phyloP scores from a whole-genome alignment of 2,113 vertebrate genomes.

The Pedionomus torquatus region DNA sequence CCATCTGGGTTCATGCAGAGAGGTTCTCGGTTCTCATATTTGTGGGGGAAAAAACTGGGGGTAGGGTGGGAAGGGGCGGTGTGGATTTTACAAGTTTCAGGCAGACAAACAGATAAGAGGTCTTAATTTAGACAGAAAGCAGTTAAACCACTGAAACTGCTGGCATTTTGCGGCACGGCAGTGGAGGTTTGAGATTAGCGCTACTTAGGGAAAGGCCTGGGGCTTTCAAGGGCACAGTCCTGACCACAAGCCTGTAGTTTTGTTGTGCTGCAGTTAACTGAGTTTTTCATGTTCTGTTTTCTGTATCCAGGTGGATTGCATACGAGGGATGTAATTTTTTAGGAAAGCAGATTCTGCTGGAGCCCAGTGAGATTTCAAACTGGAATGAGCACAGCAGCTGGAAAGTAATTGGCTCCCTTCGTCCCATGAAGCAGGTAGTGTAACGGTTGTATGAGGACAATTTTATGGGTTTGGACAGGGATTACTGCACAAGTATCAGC shows the following conservation, averaged over 20 bases:
- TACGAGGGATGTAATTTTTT: constrained; percentile 85
- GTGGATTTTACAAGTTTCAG: not conserved
- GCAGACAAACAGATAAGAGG: not conserved
- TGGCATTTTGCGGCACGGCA: not conserved
- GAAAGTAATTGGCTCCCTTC: constrained; percentile 84
- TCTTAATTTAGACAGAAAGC: not conserved
- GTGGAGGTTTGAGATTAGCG: not conserved
- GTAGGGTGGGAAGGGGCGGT: not conserved
- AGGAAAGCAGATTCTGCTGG: constrained; percentile 83
- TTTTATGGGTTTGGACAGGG: not conserved
- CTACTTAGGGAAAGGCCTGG: not conserved
- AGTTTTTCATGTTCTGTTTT: not conserved
- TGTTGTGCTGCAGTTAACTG: not conserved
- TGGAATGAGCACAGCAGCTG: constrained; percentile 84
- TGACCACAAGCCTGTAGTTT: not conserved
- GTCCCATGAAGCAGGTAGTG: constrained; percentile 83
- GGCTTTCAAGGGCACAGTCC: not conserved
- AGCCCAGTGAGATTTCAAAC: constrained; percentile 72
- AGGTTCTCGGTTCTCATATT: not conserved
- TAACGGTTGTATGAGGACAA: not conserved
- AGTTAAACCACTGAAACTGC: not conserved
- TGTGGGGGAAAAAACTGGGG: not conserved
- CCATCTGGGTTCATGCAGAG: not conserved
- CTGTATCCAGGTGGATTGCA: constrained; percentile 80
- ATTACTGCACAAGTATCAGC: not conserved